Percentiles rank a stretch among this genome's conserved stretches.
Evolutionary conservation across 2,113 vertebrate species (phyloP).

Genomic region (Glaucidium brasilianum): DNA sequence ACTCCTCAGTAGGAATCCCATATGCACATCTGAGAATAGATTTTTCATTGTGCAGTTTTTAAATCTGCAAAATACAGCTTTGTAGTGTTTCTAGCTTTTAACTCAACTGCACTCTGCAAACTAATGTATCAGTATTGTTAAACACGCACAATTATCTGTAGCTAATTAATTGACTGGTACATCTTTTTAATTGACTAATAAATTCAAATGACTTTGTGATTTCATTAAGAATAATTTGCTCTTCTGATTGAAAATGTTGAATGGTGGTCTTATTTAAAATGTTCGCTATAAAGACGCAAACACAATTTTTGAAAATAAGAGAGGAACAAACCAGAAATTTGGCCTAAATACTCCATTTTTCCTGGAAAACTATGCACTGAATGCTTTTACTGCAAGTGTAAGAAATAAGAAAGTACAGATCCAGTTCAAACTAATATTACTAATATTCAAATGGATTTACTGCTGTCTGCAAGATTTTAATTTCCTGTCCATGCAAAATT

Average conservation of each 20-base stretch:
- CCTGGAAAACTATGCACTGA: not conserved
- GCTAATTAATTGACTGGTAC: conserved; percentile 46
- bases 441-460: not conserved
- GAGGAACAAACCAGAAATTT: not conserved
- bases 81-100: not conserved
- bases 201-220: conserved; percentile 43
- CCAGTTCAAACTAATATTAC: not conserved
- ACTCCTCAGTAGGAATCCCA: not conserved
- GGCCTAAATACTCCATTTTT: not conserved
- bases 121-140: conserved; percentile 31
- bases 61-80: not conserved
- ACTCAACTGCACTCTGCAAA: conserved; percentile 1
- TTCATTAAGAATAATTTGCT: conserved; percentile 55
- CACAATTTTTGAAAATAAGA: not conserved
- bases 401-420: not conserved
- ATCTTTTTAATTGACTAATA: conserved; percentile 41
- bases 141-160: conserved; percentile 48
- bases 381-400: not conserved
- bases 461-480: not conserved
- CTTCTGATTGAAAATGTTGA: conserved; percentile 36
- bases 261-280: not conserved
- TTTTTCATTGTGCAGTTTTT: not conserved
- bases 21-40: not conserved
- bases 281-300: not conserved
- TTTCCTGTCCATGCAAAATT: not conserved